A percentile compares a stretch with the other conserved stretches of the same genome.
Conservation (phyloP, 2,797 vertebrate genomes). For the Protonibea diacanthus region DNA sequence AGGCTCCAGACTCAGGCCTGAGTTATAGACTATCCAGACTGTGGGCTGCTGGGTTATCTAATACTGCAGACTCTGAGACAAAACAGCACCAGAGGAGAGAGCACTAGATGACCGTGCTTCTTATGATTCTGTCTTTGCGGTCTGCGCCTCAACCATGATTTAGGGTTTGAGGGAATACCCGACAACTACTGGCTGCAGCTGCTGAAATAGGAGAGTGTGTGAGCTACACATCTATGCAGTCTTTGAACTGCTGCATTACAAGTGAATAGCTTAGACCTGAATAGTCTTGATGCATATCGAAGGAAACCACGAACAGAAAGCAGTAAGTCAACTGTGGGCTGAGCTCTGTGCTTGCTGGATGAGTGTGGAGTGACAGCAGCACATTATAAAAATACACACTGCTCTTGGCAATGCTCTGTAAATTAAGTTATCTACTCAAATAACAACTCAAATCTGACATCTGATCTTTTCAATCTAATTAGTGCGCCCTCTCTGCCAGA, state of each 20-base stretch:
- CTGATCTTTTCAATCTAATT: slow-evolving; percentile 38
- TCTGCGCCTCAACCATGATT: slow-evolving; percentile 66
- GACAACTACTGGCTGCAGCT: slow-evolving; percentile 56
- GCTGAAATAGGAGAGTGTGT: slow-evolving; percentile 68
- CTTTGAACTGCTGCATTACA: slow-evolving; percentile 55
- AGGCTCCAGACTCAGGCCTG: slow-evolving; percentile 52
- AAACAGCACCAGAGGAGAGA: slow-evolving; percentile 47
- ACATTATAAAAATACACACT: slow-evolving; percentile 35
- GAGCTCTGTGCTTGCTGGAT: slow-evolving; percentile 37
- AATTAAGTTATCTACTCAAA: slow-evolving; percentile 42
- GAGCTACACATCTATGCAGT: slow-evolving; percentile 51
- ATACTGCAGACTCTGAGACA: slow-evolving; percentile 58
- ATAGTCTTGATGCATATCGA: slow-evolving; percentile 48
- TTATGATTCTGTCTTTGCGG: slow-evolving; percentile 58
- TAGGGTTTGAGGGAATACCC: slow-evolving; percentile 58
- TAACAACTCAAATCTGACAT: slow-evolving; percentile 34
- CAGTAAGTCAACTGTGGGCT: slow-evolving; percentile 50
- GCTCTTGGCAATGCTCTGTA: slow-evolving; percentile 9
- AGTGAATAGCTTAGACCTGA: slow-evolving; percentile 33
- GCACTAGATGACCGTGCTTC: slow-evolving; percentile 36
- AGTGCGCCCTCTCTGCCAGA: slow-evolving; percentile 17
- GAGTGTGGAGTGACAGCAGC: slow-evolving; percentile 29
- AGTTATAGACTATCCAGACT: slow-evolving; percentile 65
- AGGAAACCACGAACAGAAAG: slow-evolving; percentile 60
- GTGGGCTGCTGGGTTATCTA: slow-evolving; percentile 69